Evolutionary conservation across 2,113 vertebrate genomes (phyloP).

Genomic region (Antechinus flavipes): DNA sequence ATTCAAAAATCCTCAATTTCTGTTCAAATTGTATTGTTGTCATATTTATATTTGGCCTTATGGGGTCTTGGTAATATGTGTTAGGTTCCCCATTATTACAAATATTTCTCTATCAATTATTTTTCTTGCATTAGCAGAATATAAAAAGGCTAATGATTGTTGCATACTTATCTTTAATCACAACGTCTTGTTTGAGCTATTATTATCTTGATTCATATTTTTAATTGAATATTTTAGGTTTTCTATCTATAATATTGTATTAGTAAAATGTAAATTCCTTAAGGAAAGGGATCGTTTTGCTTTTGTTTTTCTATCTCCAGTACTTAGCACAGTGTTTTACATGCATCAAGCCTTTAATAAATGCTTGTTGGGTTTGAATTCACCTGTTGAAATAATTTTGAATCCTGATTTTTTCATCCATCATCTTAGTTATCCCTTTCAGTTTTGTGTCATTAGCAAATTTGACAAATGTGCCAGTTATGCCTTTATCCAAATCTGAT

Average conservation of each 20-base stretch:
- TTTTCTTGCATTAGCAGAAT: background rate
- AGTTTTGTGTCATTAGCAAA: background rate
- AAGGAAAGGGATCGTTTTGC: background rate
- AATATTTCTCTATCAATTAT: background rate
- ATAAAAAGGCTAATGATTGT: background rate
- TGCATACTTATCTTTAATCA: background rate
- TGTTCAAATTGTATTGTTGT: background rate
- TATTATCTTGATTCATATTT: background rate
- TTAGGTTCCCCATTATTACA: background rate
- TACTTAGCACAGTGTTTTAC: background rate
- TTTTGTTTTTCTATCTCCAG: background rate
- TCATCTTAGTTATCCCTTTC: background rate
- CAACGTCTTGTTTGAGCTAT: background rate
- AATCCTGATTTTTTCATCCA: background rate
- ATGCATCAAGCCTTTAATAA: background rate
- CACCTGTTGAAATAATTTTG: background rate
- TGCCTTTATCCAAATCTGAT: background rate
- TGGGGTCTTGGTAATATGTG: background rate
- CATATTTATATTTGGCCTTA: background rate
- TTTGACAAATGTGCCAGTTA: background rate
- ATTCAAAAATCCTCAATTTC: background rate
- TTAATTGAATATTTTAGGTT: background rate
- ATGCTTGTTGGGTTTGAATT: background rate
- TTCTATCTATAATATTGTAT: background rate
- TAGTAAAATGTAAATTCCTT: background rate